Conservation (phyloP, 2,113 vertebrate genomes). For the Hippocampus barbouri region DNA sequence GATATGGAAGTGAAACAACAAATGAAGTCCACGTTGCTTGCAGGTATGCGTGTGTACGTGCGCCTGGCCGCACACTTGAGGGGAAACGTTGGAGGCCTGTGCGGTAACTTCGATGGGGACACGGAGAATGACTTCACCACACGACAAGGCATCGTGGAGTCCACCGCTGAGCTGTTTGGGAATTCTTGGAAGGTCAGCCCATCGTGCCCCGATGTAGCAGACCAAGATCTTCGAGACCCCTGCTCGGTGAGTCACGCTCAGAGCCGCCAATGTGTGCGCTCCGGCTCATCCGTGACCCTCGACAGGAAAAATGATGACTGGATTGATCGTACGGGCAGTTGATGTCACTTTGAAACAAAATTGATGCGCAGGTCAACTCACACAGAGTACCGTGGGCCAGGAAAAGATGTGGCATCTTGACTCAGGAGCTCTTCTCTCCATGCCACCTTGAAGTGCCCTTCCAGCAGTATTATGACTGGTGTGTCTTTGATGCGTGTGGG, state of each 20-base stretch:
- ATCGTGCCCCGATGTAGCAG: constrained; percentile 79
- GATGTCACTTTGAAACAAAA: neutral
- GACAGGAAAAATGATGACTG: neutral
- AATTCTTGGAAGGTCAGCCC: constrained; percentile 89
- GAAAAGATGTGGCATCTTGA: constrained; percentile 73
- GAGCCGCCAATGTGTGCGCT: no score
- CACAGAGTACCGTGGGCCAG: constrained; percentile 80
- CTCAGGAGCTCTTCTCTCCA: constrained; percentile 72
- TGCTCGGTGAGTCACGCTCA: constrained; percentile 68
- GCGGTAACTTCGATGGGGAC: constrained; percentile 88
- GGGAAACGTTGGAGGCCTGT: constrained; percentile 80
- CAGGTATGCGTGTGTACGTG: constrained; percentile 86
- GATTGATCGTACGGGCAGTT: neutral
- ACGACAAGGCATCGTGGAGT: constrained; percentile 81
- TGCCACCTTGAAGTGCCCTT: constrained; percentile 79
- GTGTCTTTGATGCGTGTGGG: constrained; percentile 87
- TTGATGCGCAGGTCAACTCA: constrained; percentile 63
- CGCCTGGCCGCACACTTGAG: constrained; percentile 73
- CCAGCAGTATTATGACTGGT: constrained; percentile 85
- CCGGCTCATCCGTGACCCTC: neutral
- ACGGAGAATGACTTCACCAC: constrained; percentile 84
- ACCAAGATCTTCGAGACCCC: constrained; percentile 75
- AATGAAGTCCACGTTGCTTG: neutral
- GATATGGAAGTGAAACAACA: neutral
- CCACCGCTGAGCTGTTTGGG: constrained; percentile 80